A percentile compares a stretch with the other conserved stretches of the same genome.
These are phyloP conservation scores for Sapayoa aenigma DNA, from an alignment of 2,113 vertebrate species.

Conservation along the genomic window DNA sequence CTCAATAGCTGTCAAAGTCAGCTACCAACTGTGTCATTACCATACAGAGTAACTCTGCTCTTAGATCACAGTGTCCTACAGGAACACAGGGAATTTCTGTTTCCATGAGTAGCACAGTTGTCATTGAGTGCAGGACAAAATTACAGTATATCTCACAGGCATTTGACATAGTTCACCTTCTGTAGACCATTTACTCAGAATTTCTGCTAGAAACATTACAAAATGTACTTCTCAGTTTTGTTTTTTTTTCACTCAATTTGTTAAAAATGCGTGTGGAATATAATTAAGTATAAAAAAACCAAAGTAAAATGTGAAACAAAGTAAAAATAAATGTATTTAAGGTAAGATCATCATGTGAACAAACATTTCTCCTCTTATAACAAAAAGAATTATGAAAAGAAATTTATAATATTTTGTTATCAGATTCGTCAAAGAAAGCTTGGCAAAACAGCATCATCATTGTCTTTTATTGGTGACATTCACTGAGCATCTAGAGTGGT, in stretches of 20 bases:
- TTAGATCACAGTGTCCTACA: not conserved
- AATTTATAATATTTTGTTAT: not conserved
- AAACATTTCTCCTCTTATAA: not conserved
- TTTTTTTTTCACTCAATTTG: not conserved
- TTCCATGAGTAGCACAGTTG: not conserved
- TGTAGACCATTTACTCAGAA: not conserved
- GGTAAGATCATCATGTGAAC: not conserved
- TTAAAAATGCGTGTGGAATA: not conserved
- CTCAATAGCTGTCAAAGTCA: not conserved
- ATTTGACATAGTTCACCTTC: not conserved
- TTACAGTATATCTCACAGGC: not conserved
- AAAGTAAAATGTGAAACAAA: not conserved
- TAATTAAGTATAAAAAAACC: not conserved
- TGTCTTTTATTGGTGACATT: not conserved
- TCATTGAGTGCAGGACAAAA: not conserved
- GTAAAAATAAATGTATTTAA: not conserved
- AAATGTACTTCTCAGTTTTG: not conserved
- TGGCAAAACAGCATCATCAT: not conserved
- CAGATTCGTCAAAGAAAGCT: not conserved
- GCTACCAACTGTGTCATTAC: not conserved
- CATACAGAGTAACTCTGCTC: not conserved
- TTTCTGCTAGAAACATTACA: not conserved
- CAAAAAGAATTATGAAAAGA: not conserved
- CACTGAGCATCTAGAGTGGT: not conserved
- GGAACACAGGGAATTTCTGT: not conserved